phyloP scores from a whole-genome alignment of 2,113 vertebrate genomes.

The Atherinomorus stipes region DNA sequence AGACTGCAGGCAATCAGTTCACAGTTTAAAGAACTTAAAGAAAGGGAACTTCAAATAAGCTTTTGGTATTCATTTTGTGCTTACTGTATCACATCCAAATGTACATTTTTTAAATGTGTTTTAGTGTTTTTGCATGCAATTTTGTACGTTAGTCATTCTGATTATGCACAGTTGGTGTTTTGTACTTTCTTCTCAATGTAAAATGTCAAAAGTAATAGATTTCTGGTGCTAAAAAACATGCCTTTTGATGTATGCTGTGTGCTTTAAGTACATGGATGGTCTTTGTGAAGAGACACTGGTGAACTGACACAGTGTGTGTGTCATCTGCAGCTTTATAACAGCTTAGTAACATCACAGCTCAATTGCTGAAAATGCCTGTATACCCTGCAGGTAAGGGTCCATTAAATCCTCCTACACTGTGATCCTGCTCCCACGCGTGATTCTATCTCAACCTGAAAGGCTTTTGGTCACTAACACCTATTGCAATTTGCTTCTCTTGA shows the following conservation, averaged over 20 bases:
- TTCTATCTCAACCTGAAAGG: constrained; percentile 78
- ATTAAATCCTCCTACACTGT: constrained; percentile 81
- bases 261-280: constrained; percentile 52
- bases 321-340: constrained; percentile 73
- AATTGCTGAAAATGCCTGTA: constrained; percentile 80
- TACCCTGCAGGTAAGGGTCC: constrained; percentile 79
- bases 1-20: constrained; percentile 59
- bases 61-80: constrained; percentile 33
- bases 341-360: constrained; percentile 79
- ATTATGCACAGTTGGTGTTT: constrained; percentile 32
- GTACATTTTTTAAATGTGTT: constrained; percentile 23
- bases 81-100: constrained; percentile 26
- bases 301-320: constrained; percentile 76
- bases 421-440: constrained; percentile 77
- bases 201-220: constrained; percentile 63
- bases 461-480: constrained; percentile 74
- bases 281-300: constrained; percentile 67
- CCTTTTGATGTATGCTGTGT: constrained; percentile 44
- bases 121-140: constrained; percentile 13
- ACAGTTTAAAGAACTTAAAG: constrained; percentile 30
- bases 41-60: constrained; percentile 35
- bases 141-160: constrained; percentile 35
- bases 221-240: constrained; percentile 28
- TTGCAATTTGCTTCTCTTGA: constrained; percentile 69
- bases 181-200: constrained; percentile 43